Evolutionary conservation across 2,888 invertebrate species (phyloP).

Genomic region (Apoda limacodes): DNA sequence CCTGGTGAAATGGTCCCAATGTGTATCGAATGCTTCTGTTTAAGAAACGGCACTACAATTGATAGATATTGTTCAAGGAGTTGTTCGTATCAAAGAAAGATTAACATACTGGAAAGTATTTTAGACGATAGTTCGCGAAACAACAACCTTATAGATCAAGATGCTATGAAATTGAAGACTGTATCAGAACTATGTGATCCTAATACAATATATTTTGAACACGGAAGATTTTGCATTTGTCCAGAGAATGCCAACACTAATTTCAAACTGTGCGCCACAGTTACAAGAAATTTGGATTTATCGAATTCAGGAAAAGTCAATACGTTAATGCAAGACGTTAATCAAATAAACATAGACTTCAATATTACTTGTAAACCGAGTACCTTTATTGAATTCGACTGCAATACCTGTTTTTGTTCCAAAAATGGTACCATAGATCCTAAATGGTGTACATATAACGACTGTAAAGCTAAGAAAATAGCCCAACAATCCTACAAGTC

Average conservation of each 20-base stretch:
- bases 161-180: slow-evolving; percentile 24
- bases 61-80: slow-evolving; percentile 39
- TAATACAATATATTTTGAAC: slow-evolving; percentile 35
- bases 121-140: slow-evolving; percentile 27
- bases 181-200: slow-evolving; percentile 31
- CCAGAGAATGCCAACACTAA: slow-evolving; percentile 33
- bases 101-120: slow-evolving; percentile 37
- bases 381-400: slow-evolving; percentile 47
- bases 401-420: slow-evolving; percentile 54
- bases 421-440: slow-evolving; percentile 46
- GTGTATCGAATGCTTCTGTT: slow-evolving; percentile 51
- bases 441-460: slow-evolving; percentile 57
- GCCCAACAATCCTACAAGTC: slow-evolving; percentile 25
- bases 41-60: slow-evolving; percentile 28
- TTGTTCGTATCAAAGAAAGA: slow-evolving; percentile 38
- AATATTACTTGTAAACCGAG: slow-evolving; percentile 41
- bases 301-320: slow-evolving; percentile 11
- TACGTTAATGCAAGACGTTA: slow-evolving; percentile 11
- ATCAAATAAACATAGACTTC: slow-evolving; percentile 23
- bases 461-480: slow-evolving; percentile 39
- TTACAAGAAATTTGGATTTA: slow-evolving; percentile 19
- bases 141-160: slow-evolving; percentile 26
- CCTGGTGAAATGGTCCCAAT: slow-evolving; percentile 43
- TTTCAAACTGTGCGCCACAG: slow-evolving; percentile 34
- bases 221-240: slow-evolving; percentile 43